These are phyloP conservation scores for Jacana jacana DNA, from an alignment of 2,113 vertebrate species.

Conservation along the genomic window DNA sequence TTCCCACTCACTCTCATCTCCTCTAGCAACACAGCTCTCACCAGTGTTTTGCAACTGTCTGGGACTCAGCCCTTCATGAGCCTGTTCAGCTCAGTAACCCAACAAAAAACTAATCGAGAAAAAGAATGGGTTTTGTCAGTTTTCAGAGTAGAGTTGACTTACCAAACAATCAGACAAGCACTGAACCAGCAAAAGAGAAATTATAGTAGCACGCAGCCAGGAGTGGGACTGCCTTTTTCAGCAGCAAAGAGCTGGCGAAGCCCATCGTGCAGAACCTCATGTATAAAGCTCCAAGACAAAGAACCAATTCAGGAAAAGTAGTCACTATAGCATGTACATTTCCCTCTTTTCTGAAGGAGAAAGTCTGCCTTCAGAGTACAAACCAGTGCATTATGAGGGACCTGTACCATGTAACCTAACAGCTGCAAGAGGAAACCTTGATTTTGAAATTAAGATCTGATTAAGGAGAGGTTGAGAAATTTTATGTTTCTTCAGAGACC, in stretches of 20 bases:
- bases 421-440: neutral
- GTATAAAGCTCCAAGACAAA: constrained; percentile 23
- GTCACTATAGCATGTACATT: neutral
- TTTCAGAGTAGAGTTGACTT: neutral
- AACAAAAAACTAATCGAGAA: neutral
- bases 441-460: neutral
- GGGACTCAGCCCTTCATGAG: neutral
- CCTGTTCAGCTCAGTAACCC: neutral
- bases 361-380: neutral
- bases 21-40: neutral
- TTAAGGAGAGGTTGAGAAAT: neutral
- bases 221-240: neutral
- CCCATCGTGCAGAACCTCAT: neutral
- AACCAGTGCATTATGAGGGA: neutral
- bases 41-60: neutral
- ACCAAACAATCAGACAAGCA: constrained; percentile 32
- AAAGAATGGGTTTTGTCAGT: neutral
- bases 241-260: neutral
- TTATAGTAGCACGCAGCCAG: neutral
- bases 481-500: neutral
- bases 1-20: neutral
- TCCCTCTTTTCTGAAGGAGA: neutral
- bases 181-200: constrained; percentile 23
- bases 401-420: neutral
- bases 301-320: neutral